Conservation (phyloP, 2,888 invertebrate genomes). For the Leptopilina drosophilae region DNA sequence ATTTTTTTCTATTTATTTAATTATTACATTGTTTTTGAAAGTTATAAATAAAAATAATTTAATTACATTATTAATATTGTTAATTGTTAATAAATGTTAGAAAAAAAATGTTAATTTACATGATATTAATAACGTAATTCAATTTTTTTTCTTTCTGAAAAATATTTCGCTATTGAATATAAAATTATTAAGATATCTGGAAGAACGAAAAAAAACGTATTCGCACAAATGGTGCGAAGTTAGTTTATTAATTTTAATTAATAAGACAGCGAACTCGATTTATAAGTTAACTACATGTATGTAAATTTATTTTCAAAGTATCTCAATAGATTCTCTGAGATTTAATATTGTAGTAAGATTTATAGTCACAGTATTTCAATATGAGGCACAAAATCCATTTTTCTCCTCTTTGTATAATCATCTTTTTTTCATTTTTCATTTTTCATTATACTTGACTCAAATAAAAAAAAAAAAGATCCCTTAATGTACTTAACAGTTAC, state of each 20-base stretch:
- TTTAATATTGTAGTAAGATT: conserved; percentile 9
- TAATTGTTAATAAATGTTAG: no score
- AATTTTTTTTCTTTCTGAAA: neutral
- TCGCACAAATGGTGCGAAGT: conserved; percentile 25
- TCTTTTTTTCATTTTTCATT: conserved; percentile 10
- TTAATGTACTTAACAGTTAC: conserved; percentile 61
- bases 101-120: no score
- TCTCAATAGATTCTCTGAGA: conserved; percentile 22
- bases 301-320: conserved; percentile 29
- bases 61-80: no score
- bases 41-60: no score
- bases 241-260: conserved; percentile 17
- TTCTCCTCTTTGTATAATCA: neutral
- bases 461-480: conserved; percentile 45
- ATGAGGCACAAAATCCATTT: conserved; percentile 32
- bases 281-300: conserved; percentile 23
- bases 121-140: neutral
- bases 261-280: conserved; percentile 16
- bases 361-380: conserved; percentile 49
- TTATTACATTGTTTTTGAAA: no score
- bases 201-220: conserved; percentile 35
- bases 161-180: conserved; percentile 7
- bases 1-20: no score
- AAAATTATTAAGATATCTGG: conserved; percentile 44
- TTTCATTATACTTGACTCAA: conserved; percentile 42